Percentiles rank a stretch among this genome's conserved stretches.
Conservation (phyloP, 1,140 invertebrate species). For the Meloidogyne floridensis region DNA sequence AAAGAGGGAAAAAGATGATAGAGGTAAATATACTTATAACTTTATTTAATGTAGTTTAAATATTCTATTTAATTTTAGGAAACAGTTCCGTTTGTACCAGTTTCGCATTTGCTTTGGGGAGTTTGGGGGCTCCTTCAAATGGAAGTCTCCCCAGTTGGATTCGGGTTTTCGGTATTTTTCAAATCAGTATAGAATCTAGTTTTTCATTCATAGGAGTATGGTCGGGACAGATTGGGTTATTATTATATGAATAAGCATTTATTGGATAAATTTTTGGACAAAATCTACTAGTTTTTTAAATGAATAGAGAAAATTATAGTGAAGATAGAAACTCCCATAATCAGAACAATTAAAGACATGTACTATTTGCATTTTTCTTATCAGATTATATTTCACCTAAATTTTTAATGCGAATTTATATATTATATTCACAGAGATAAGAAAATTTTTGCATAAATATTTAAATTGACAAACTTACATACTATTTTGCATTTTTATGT, state of each 20-base stretch:
- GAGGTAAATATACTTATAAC: conserved; percentile 23
- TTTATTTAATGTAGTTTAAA: not conserved
- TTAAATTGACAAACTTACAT: too few species aligned
- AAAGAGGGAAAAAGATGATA: conserved; percentile 51
- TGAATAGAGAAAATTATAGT: too few species aligned
- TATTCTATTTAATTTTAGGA: conserved; percentile 44
- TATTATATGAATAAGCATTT: conserved; percentile 64
- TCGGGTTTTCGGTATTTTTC: conserved; percentile 58
- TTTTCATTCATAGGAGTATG: conserved; percentile 59
- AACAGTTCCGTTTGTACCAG: conserved; percentile 61
- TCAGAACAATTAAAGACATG: not conserved
- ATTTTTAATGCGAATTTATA: too few species aligned
- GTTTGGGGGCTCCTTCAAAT: conserved; percentile 65
- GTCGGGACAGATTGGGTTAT: conserved; percentile 60
- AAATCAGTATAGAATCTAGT: conserved; percentile 6
- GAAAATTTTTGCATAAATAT: too few species aligned
- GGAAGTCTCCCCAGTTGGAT: conserved; percentile 64
- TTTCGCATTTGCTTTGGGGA: conserved; percentile 64
- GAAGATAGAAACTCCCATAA: too few species aligned
- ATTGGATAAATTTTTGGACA: conserved; percentile 43
- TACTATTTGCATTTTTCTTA: too few species aligned
- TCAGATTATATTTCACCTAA: too few species aligned
- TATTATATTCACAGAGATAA: too few species aligned
- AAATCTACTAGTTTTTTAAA: not conserved
- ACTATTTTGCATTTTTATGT: too few species aligned